phyloP scores from a whole-genome alignment of 2,113 vertebrate genomes.

The Casuarius casuarius region DNA sequence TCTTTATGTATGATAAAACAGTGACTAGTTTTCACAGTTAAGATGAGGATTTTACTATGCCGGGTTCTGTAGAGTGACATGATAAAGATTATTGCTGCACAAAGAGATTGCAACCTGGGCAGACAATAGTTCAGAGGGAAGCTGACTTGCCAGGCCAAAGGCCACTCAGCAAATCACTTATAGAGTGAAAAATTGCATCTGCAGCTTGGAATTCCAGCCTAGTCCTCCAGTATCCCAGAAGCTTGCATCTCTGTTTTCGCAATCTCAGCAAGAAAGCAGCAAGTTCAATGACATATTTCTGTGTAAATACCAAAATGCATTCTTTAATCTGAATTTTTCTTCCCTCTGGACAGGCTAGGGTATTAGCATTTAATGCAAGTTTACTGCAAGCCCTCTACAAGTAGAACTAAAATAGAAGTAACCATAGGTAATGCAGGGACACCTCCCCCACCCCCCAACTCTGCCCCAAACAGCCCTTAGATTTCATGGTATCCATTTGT shows the following conservation, averaged over 20 bases:
- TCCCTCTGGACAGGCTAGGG: background rate
- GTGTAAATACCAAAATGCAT: background rate
- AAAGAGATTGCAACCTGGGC: too few relatives aligned
- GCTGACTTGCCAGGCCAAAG: background rate
- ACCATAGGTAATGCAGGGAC: background rate
- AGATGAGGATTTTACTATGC: background rate
- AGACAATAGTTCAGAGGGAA: background rate
- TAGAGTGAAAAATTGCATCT: background rate
- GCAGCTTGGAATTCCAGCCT: background rate
- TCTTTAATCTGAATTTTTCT: background rate
- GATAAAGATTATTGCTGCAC: background rate
- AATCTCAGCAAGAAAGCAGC: background rate
- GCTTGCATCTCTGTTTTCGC: background rate
- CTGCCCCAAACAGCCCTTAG: background rate
- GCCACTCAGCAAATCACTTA: background rate
- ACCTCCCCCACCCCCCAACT: too few relatives aligned
- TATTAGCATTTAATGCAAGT: background rate
- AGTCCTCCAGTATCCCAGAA: background rate
- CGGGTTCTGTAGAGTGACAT: too few relatives aligned
- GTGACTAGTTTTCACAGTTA: background rate
- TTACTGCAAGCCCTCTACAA: background rate
- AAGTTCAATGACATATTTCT: background rate
- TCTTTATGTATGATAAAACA: background rate
- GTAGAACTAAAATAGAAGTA: background rate
- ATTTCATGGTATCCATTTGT: constrained; percentile 48